Evolutionary conservation across 2,797 vertebrate genomes (phyloP).

Genomic region (Parauchenoglanis ngamensis): DNA sequence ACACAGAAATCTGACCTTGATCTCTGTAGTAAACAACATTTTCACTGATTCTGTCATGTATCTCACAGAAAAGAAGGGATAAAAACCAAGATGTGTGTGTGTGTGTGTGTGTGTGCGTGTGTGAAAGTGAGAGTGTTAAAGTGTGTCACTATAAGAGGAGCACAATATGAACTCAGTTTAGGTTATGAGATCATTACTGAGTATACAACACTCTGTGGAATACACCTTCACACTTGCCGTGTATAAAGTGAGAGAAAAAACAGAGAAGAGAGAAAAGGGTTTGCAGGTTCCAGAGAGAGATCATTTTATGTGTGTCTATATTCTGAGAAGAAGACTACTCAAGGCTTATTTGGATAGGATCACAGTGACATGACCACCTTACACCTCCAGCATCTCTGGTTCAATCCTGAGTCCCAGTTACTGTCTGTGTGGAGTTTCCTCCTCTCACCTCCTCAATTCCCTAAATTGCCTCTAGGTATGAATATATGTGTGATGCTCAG

Average conservation of each 20-base stretch:
- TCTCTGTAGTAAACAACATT: background rate
- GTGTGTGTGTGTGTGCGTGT: background rate
- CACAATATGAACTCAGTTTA: conserved; percentile 10
- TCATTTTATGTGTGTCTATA: background rate
- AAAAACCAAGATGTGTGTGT: background rate
- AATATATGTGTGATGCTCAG: background rate
- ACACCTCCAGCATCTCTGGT: background rate
- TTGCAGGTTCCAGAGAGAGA: background rate
- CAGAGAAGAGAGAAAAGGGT: background rate
- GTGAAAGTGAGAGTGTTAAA: background rate
- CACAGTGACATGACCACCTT: background rate
- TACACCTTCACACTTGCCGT: background rate
- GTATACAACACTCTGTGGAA: background rate
- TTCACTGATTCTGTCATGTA: background rate
- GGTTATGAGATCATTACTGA: background rate
- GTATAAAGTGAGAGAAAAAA: background rate
- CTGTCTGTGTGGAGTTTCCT: background rate
- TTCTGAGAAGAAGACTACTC: background rate
- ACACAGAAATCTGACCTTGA: background rate
- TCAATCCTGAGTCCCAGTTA: background rate
- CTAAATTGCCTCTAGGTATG: background rate
- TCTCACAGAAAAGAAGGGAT: background rate
- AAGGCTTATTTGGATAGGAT: background rate
- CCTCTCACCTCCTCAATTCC: background rate
- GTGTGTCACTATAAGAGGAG: background rate